Conservation (phyloP, 1,140 invertebrate genomes). For the Aphaenogaster floridana region DNA sequence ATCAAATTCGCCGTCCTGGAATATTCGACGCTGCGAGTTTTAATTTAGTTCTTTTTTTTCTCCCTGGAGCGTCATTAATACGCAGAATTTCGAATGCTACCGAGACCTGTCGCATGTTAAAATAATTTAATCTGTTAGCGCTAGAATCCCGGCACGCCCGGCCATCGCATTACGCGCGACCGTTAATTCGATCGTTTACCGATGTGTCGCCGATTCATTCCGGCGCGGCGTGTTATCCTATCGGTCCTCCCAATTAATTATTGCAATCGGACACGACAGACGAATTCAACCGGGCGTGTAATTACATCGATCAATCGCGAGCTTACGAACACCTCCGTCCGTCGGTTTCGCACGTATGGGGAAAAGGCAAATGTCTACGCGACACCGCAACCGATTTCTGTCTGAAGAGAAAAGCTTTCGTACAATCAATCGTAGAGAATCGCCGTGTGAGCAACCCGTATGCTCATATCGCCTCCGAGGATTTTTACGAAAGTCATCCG, state of each 20-base stretch:
- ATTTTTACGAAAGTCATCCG: constrained; percentile 5
- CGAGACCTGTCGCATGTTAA: constrained; percentile 36
- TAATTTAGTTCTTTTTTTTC: background rate
- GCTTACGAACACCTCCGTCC: constrained; percentile 62
- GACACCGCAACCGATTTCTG: constrained; percentile 63
- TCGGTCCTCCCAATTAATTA: constrained; percentile 34
- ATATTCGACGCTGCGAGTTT: background rate
- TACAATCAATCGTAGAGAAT: constrained; percentile 78
- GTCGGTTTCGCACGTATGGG: constrained; percentile 29
- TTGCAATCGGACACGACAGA: constrained; percentile 15
- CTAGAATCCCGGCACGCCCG: background rate
- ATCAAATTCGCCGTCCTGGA: background rate
- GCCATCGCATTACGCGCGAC: background rate
- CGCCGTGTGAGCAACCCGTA: constrained; percentile 59
- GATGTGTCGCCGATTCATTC: constrained; percentile 14
- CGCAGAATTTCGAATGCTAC: constrained; percentile 34
- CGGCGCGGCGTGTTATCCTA: background rate
- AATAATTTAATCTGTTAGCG: constrained; percentile 48
- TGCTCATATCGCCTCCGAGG: constrained; percentile 24
- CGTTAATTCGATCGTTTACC: constrained; percentile 47
- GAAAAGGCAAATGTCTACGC: constrained; percentile 56
- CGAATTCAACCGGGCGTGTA: constrained; percentile 33
- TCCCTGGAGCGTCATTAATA: background rate
- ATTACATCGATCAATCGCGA: constrained; percentile 53
- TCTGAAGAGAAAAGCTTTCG: constrained; percentile 75